A percentile compares a stretch with the other conserved stretches of the same genome.
Evolutionary conservation across 2,888 invertebrate species (phyloP).

Genomic region (Aleiodes alternator): DNA sequence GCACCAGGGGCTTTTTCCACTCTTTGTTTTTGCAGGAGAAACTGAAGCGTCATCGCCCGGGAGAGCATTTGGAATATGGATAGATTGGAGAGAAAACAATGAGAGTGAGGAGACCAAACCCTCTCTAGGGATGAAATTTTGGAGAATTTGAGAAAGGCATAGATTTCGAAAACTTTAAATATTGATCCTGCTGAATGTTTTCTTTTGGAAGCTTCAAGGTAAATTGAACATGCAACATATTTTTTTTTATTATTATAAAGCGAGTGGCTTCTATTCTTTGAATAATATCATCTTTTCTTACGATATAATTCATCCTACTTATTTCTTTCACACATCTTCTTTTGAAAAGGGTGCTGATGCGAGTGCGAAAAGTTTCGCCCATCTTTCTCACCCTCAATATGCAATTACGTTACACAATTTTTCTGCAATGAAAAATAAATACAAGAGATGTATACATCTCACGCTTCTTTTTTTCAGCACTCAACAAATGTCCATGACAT

Average conservation of each 20-base stretch:
- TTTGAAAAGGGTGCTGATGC: neutral
- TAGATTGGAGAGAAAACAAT: slow-evolving; percentile 33
- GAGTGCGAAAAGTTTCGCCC: neutral
- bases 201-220: neutral
- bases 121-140: neutral
- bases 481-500: neutral
- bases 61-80: neutral
- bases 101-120: neutral
- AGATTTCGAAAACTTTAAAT: slow-evolving; percentile 21
- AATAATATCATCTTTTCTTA: slow-evolving; percentile 45
- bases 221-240: neutral
- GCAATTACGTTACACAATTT: slow-evolving; percentile 35
- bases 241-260: neutral
- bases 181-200: slow-evolving; percentile 2
- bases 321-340: slow-evolving; percentile 12
- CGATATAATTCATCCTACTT: neutral
- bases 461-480: neutral
- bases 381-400: slow-evolving; percentile 38
- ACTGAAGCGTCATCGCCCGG: slow-evolving; percentile 26
- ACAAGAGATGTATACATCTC: neutral
- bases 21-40: slow-evolving; percentile 30
- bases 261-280: slow-evolving; percentile 17
- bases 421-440: slow-evolving; percentile 14
- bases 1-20: slow-evolving; percentile 4
- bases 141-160: slow-evolving; percentile 34